phyloP scores from a whole-genome alignment of 2,888 invertebrate genomes.

The Eugnorisma glareosa region DNA sequence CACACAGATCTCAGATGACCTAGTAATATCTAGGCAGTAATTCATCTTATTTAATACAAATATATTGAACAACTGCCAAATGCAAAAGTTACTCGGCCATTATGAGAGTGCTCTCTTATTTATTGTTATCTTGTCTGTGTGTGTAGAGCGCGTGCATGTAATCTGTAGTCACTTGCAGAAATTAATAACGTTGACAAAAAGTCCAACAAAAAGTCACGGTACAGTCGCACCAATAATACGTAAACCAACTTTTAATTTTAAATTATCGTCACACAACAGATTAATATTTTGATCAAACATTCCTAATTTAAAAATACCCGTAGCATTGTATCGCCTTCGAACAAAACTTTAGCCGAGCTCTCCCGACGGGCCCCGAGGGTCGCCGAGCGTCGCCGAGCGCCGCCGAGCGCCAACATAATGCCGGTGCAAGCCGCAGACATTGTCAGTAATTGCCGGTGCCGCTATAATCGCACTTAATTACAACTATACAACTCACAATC shows the following conservation, averaged over 20 bases:
- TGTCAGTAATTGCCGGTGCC: slow-evolving; percentile 84
- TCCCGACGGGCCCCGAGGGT: slow-evolving; percentile 62
- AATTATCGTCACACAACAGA: slow-evolving; percentile 31
- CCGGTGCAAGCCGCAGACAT: slow-evolving; percentile 79
- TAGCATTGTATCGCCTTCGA: slow-evolving; percentile 46
- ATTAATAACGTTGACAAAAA: slow-evolving; percentile 65
- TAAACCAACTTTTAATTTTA: slow-evolving; percentile 24
- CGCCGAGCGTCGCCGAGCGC: slow-evolving; percentile 56
- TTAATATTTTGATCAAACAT: slow-evolving; percentile 57
- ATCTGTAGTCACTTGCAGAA: slow-evolving; percentile 53
- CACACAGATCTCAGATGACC: slow-evolving; percentile 60
- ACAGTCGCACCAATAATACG: slow-evolving; percentile 51
- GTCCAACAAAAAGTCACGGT: slow-evolving; percentile 50
- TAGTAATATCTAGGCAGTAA: slow-evolving; percentile 67
- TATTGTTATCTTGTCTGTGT: slow-evolving; percentile 56
- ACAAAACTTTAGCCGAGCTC: slow-evolving; percentile 50
- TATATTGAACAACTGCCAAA: slow-evolving; percentile 78
- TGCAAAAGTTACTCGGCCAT: slow-evolving; percentile 73
- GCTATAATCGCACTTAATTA: slow-evolving; percentile 88
- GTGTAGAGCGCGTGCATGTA: slow-evolving; percentile 38
- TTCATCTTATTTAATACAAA: slow-evolving; percentile 78
- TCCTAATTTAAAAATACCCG: slow-evolving; percentile 59
- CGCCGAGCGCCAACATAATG: slow-evolving; percentile 66
- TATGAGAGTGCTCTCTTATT: slow-evolving; percentile 66
- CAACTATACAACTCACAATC: slow-evolving; percentile 87